A percentile compares a stretch with the other conserved stretches of the same genome.
Evolutionary conservation across 2,888 invertebrate species (phyloP).

Genomic region (Leptopilina drosophilae): DNA sequence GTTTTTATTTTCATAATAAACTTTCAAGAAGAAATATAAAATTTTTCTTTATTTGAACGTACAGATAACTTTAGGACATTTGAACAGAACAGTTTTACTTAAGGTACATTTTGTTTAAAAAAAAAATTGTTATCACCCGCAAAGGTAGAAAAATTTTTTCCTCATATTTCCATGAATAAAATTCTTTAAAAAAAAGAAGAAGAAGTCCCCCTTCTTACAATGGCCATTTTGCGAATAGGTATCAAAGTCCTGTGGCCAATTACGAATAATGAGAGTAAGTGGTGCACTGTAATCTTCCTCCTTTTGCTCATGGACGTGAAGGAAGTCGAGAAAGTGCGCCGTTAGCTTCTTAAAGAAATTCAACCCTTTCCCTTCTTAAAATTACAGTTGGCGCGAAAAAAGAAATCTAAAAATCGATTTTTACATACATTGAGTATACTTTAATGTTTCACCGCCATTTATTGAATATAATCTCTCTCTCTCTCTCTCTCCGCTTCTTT

Average conservation of each 20-base stretch:
- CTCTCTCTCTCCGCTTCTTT: too few species aligned
- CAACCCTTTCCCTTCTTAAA: conserved; percentile 12
- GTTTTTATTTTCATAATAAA: too few species aligned
- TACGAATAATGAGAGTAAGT: conserved; percentile 67
- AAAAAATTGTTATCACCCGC: too few species aligned
- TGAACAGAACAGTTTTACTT: too few species aligned
- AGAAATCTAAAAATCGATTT: background rate
- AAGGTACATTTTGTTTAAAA: too few species aligned
- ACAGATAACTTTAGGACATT: too few species aligned
- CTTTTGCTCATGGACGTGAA: conserved; percentile 26
- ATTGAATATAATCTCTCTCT: background rate
- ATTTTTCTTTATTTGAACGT: too few species aligned
- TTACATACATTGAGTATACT: background rate
- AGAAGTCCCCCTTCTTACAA: conserved; percentile 1
- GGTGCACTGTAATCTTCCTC: conserved; percentile 57
- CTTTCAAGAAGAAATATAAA: too few species aligned
- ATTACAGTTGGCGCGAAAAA: conserved; percentile 21
- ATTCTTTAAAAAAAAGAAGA: background rate
- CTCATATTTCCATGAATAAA: too few species aligned
- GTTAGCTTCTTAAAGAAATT: conserved; percentile 50
- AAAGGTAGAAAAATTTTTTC: too few species aligned
- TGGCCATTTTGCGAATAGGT: background rate
- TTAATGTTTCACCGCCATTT: background rate
- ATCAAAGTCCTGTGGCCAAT: conserved; percentile 55
- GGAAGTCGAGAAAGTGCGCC: conserved; percentile 23